These are phyloP conservation scores for Fregetta grallaria DNA, from an alignment of 2,113 vertebrate species.

Conservation along the genomic window DNA sequence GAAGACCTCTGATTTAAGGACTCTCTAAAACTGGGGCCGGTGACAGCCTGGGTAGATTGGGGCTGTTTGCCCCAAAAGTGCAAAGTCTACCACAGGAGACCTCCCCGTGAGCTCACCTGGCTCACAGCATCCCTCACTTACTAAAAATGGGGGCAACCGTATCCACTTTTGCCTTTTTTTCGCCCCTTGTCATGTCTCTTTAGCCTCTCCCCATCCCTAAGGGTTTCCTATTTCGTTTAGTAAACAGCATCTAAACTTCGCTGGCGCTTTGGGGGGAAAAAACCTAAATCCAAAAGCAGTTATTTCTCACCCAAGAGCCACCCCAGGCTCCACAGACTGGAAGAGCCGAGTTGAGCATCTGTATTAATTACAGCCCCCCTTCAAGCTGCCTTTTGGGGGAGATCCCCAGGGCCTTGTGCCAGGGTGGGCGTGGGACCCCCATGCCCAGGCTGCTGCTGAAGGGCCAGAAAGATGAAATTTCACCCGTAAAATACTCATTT, in stretches of 20 bases:
- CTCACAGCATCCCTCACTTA: background rate
- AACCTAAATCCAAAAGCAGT: background rate
- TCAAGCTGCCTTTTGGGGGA: background rate
- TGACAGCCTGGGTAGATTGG: background rate
- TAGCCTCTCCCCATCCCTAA: background rate
- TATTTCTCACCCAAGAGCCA: background rate
- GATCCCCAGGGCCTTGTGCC: background rate
- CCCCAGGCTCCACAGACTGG: background rate
- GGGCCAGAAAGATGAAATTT: background rate
- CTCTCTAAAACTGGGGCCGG: accelerated
- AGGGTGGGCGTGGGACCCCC: background rate
- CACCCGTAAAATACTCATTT: background rate
- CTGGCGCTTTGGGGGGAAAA: background rate
- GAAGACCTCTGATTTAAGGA: background rate
- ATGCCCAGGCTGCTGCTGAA: background rate
- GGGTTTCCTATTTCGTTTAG: background rate
- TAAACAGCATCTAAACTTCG: background rate
- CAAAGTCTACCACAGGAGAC: background rate
- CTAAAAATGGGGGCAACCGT: accelerated
- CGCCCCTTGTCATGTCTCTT: background rate
- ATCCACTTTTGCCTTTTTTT: accelerated
- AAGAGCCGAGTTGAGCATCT: background rate
- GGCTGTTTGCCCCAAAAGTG: background rate
- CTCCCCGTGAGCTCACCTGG: background rate
- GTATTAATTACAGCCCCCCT: conserved; percentile 34